These are phyloP conservation scores for Porites divaricata DNA, from an alignment of 92 coral and sea anemone genomes.

Conservation along the genomic window DNA sequence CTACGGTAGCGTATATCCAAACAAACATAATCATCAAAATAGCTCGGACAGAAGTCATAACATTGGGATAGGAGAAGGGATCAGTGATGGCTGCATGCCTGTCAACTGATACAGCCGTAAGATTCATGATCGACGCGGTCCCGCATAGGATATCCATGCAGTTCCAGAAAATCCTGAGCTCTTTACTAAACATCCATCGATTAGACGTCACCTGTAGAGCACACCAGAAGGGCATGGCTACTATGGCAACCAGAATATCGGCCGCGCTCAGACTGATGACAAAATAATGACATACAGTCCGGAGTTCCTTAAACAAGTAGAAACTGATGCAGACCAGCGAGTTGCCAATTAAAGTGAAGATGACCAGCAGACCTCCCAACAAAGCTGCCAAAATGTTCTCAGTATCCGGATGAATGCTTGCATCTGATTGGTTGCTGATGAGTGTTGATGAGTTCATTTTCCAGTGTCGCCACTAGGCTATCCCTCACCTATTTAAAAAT, in stretches of 20 bases:
- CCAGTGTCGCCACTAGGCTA: not conserved
- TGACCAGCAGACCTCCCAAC: slow-evolving; percentile 67
- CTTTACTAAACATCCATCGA: slow-evolving; percentile 64
- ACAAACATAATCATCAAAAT: slow-evolving; percentile 64
- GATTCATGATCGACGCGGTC: slow-evolving; percentile 86
- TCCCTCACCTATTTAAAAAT: slow-evolving; percentile 20
- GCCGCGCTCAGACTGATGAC: slow-evolving; percentile 88
- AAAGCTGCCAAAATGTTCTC: slow-evolving; percentile 70
- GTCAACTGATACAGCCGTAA: slow-evolving; percentile 88
- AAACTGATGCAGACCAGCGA: slow-evolving; percentile 76
- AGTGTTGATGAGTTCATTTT: slow-evolving; percentile 28
- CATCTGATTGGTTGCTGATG: slow-evolving; percentile 21
- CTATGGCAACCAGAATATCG: slow-evolving; percentile 81
- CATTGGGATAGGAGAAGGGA: slow-evolving; percentile 74
- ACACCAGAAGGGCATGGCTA: slow-evolving; percentile 95
- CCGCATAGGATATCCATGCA: slow-evolving; percentile 90
- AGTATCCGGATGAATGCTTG: slow-evolving; percentile 34
- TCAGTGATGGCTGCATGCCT: slow-evolving; percentile 83
- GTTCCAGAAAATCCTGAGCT: slow-evolving; percentile 69
- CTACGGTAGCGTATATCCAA: slow-evolving; percentile 72
- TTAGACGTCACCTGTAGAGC: slow-evolving; percentile 72
- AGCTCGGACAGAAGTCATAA: slow-evolving; percentile 72
- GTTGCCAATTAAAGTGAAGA: slow-evolving; percentile 71
- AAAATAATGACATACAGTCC: slow-evolving; percentile 85
- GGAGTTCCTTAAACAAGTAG: slow-evolving; percentile 70